Percentiles rank a stretch among this genome's conserved stretches.
These are phyloP conservation scores for Pilophorus perplexus DNA, from an alignment of 2,888 invertebrate species.

Conservation along the genomic window DNA sequence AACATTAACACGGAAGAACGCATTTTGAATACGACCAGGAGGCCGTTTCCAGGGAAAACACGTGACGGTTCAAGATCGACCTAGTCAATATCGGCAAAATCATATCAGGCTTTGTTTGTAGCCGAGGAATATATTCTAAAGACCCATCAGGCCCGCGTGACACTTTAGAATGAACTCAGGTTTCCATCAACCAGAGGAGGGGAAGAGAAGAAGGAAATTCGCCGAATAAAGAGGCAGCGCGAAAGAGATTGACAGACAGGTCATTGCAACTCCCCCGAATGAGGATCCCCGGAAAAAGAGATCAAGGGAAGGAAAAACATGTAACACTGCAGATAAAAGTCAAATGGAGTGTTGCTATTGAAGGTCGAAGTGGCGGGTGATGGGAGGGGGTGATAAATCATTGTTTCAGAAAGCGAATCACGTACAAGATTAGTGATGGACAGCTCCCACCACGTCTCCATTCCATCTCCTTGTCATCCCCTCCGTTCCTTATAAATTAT, in stretches of 20 bases:
- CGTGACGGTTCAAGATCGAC: too few relatives aligned
- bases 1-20: too few relatives aligned
- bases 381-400: conserved; percentile 39
- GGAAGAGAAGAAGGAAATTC: conserved; percentile 13
- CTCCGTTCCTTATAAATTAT: too few relatives aligned
- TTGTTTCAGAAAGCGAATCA: conserved; percentile 43
- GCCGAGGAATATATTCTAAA: too few relatives aligned
- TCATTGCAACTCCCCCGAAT: conserved; percentile 17
- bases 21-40: too few relatives aligned
- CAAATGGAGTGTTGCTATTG: conserved; percentile 21
- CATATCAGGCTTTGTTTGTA: too few relatives aligned
- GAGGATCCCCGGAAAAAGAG: background rate
- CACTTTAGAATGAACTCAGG: too few relatives aligned
- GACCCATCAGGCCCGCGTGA: too few relatives aligned
- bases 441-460: conserved; percentile 35
- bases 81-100: too few relatives aligned
- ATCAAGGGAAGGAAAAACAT: background rate
- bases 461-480: too few relatives aligned
- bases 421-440: conserved; percentile 46
- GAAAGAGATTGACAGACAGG: conserved; percentile 20
- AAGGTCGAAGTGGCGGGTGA: conserved; percentile 4
- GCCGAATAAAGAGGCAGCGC: conserved; percentile 4
- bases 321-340: conserved; percentile 21
- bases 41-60: too few relatives aligned
- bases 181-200: conserved; percentile 6